Evolutionary conservation across 2,113 vertebrate genomes (phyloP), one percentile per base, ranked within the genome.

Genomic region (Plotosus lineatus): DNA sequence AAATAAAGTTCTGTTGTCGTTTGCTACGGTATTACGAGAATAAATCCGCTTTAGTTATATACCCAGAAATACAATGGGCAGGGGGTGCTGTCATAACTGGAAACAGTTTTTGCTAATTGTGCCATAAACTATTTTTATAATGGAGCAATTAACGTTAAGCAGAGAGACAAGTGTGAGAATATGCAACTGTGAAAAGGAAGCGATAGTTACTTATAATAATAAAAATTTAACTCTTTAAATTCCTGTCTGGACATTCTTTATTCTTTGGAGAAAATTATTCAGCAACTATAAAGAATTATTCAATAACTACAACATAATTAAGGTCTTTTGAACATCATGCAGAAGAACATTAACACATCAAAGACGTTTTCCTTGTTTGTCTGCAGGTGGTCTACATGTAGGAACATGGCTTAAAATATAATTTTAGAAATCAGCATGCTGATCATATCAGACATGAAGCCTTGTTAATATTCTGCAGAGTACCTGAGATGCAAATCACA

Each of bases 161-260:
- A 44, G 65, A 68, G 65, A 68, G 21, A 68, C 36, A 68, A 68
- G 65, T 68, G 65, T 68, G 44, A 44, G 65, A 68, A 68, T 44
- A 44, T 44, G 65, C 65, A 68, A 40, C 65, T 68, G 65, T 68
- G 38, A 26, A 68, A 68, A 44, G 65, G 40, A 44, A 44, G 40
- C 65, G 44, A 15, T 68, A 68, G 26, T 44, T n/a, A n/a, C n/a
- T n/a, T n/a, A n/a, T n/a, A n/a, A n/a, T n/a, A n/a, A n/a, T n/a
- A n/a, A n/a, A 68, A 23, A 26, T 44, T 44, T 68, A 68, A 68
- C 40, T 44, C 40, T 6, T 68, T 68, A 42, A 68, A 68, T 40
- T 68, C 65, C 40, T 68, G 38, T 21, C 65, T 68, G 42, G 26
- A 42, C 44, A 68, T 68, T 14, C 38, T 2, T 0, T 3, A n/a